phyloP scores from a whole-genome alignment of 2,888 invertebrate species.

The Xestoiulus laeticollis region DNA sequence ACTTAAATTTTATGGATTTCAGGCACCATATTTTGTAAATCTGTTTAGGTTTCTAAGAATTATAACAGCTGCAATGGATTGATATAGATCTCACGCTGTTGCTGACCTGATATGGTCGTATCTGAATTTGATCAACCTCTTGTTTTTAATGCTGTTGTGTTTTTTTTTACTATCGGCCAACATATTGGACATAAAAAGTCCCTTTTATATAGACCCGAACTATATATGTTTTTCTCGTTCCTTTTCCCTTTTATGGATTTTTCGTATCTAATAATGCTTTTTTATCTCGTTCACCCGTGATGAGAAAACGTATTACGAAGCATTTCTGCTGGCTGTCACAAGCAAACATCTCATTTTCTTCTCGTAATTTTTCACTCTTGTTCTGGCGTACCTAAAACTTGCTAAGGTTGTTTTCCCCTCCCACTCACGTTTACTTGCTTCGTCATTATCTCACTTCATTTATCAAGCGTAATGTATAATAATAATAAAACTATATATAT shows the following conservation, averaged over 20 bases:
- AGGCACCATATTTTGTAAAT: background rate
- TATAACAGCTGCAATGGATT: background rate
- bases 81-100: background rate
- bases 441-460: conserved; percentile 26
- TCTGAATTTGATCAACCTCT: background rate
- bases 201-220: background rate
- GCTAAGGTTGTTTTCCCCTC: background rate
- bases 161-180: background rate
- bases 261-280: conserved; percentile 4
- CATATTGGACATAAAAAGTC: conserved; percentile 1
- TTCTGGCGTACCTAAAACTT: background rate
- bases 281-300: conserved; percentile 19
- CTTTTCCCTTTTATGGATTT: background rate
- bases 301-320: conserved; percentile 26
- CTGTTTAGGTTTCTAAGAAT: background rate
- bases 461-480: conserved; percentile 12
- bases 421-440: background rate
- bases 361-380: conserved; percentile 10
- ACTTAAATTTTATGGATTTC: background rate
- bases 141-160: conserved; percentile 18
- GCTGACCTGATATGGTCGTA: background rate
- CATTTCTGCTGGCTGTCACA: conserved; percentile 15
- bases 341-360: conserved; percentile 26
- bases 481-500: no score
- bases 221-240: background rate